Evolutionary conservation across 1,140 invertebrate species (phyloP), one percentile per base, ranked within the genome.

Genomic region (Lethrus apterus): DNA sequence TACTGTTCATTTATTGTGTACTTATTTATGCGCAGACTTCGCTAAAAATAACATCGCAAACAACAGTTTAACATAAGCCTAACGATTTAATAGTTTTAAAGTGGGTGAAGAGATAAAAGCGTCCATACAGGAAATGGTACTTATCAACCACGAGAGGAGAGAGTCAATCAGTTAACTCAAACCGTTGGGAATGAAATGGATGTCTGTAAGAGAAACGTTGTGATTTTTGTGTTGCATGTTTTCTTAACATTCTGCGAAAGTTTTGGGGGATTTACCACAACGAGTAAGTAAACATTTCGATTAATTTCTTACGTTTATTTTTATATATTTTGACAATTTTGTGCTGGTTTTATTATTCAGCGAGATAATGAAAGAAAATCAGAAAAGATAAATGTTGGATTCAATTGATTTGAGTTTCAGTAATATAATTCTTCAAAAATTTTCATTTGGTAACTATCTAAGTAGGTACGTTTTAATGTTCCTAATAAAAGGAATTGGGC

Each of bases 261-360:
- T 23, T 13, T 35, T 8, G 45, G 45, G 20, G 55, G 55, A 49
- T 56, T 56, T 35, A 54, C 49, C 1, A 56, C 54, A 11, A 50
- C 48, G 7, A 55, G 53, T 55, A 45, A 55, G 53, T 36, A 1
- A 8, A 11, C 41, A 15, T 26, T 29, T 43, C 17, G 10, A 20
- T 14, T 13, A 43, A 43, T 30, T 30, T 43, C 2, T 43, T 29
- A 41, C 17, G 13, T 8, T 26, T n/a, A 41, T 48, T 40, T 24
- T 7, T 9, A 20, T 2, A 18, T 24, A n/a, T 30, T 13, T 20
- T 46, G n/a, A 23, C 14, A 40, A 14, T 38, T 13, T 18, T 21
- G 10, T 20, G n/a, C 14, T 11, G n/a, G 15, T 33, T 36, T 19
- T 24, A 38, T 14, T 46, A 15, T n/a, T n/a, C n/a, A n/a, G n/a